These are phyloP conservation scores for Myanophis thanlyinensis DNA, from an alignment of 2,113 vertebrate species.

Conservation along the genomic window DNA sequence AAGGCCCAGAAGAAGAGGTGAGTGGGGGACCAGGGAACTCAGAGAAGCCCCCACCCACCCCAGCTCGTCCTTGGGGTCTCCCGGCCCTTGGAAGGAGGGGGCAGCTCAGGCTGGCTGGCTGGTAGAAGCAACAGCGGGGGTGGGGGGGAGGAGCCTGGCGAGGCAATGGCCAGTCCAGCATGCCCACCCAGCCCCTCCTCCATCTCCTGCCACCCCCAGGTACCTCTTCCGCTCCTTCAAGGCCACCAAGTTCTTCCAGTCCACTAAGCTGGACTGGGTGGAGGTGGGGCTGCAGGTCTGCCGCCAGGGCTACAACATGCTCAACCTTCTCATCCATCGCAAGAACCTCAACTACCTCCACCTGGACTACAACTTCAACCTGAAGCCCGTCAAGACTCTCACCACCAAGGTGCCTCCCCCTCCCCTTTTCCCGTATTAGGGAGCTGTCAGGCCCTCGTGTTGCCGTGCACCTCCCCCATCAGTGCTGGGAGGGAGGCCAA, in stretches of 20 bases:
- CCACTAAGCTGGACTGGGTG: slow-evolving; percentile 98
- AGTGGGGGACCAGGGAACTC: not conserved
- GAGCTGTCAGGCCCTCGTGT: not conserved
- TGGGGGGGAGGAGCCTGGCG: too few species aligned
- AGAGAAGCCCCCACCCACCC: not conserved
- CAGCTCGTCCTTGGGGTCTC: not conserved
- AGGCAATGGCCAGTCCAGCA: slow-evolving; percentile 75
- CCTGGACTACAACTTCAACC: slow-evolving; percentile 98
- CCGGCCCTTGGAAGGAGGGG: not conserved
- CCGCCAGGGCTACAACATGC: slow-evolving; percentile 99
- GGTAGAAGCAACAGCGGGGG: slow-evolving; percentile 32
- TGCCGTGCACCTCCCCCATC: not conserved
- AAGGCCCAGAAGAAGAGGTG: slow-evolving; percentile 99
- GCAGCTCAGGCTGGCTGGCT: not conserved
- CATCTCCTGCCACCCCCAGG: slow-evolving; percentile 64
- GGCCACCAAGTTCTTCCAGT: slow-evolving; percentile 99
- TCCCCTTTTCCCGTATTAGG: not conserved
- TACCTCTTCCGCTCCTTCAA: slow-evolving; percentile 99
- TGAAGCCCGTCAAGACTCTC: slow-evolving; percentile 98
- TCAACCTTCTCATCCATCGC: slow-evolving; percentile 96
- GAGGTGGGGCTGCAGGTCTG: slow-evolving; percentile 98
- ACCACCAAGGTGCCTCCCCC: slow-evolving; percentile 88
- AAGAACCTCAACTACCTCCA: slow-evolving; percentile 99
- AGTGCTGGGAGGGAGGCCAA: not conserved
- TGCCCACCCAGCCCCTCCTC: too few species aligned